phyloP scores from a whole-genome alignment of 2,888 invertebrate genomes.

The Syrista parreyssii region DNA sequence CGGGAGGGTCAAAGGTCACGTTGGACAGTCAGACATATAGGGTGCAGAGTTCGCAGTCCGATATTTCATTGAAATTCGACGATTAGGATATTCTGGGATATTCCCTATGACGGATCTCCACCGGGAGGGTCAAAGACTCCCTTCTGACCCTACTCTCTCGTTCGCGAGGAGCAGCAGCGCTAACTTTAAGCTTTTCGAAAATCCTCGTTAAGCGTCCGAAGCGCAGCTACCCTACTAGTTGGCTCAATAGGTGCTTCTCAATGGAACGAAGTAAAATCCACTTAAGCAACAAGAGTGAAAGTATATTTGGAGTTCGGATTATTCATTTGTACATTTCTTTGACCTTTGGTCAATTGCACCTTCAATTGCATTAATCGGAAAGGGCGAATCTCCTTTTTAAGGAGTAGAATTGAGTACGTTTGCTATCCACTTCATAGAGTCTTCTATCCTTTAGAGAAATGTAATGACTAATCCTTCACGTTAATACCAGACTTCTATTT shows the following conservation, averaged over 20 bases:
- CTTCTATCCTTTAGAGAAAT: conserved; percentile 28
- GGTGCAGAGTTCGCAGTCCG: neutral
- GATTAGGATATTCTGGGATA: conserved; percentile 1
- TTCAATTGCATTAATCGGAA: neutral
- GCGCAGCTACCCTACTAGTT: neutral
- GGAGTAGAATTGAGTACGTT: conserved; percentile 24
- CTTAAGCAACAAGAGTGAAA: neutral
- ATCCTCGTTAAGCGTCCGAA: neutral
- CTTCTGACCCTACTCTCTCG: neutral
- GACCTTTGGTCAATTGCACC: neutral
- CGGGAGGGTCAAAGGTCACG: neutral
- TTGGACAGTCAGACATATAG: neutral
- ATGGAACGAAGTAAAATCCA: neutral
- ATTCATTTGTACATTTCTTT: neutral
- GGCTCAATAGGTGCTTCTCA: neutral
- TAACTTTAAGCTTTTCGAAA: neutral
- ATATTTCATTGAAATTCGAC: neutral
- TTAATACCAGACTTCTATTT: conserved; percentile 8
- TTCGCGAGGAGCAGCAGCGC: neutral
- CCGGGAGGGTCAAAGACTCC: neutral
- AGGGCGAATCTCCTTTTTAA: neutral
- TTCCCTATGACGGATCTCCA: neutral
- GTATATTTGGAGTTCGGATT: neutral
- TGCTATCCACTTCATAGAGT: conserved; percentile 35
- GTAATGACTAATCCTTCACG: conserved; percentile 38